Evolutionary conservation across 2,888 invertebrate genomes (phyloP).

Genomic region (Eilema depressum): DNA sequence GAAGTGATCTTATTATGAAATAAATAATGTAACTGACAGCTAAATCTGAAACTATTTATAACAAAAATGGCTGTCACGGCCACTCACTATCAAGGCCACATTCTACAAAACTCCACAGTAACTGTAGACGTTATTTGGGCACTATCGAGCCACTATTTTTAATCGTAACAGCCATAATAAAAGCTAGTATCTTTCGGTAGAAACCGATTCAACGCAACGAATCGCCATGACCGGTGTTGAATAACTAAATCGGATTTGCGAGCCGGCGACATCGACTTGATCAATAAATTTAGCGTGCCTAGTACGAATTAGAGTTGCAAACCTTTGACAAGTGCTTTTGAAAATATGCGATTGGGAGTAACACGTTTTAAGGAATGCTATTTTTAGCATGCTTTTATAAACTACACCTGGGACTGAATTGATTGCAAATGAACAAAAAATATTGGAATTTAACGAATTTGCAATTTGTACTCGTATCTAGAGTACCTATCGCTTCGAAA

Average conservation of each 20-base stretch:
- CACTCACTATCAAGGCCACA: conserved; percentile 5
- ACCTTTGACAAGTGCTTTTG: neutral
- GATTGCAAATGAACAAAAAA: too few species aligned
- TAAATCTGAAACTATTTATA: neutral
- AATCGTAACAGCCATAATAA: conserved; percentile 12
- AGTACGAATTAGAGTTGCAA: neutral
- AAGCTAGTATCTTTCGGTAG: conserved; percentile 8
- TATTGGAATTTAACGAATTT: too few species aligned
- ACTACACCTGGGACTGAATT: neutral
- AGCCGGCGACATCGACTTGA: conserved; percentile 11
- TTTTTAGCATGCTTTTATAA: neutral
- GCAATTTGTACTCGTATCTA: too few species aligned
- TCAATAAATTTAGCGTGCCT: conserved; percentile 16
- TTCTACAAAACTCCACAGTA: neutral
- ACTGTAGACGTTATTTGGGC: too few species aligned
- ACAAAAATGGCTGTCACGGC: neutral
- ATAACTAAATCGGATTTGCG: conserved; percentile 21
- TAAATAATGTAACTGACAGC: neutral
- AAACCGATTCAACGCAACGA: conserved; percentile 14
- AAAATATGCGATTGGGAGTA: neutral
- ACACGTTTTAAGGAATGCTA: neutral
- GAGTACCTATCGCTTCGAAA: too few species aligned
- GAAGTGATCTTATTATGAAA: neutral
- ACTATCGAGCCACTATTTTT: neutral
- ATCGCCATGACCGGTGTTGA: conserved; percentile 15